Evolutionary conservation across 1,140 invertebrate species (phyloP), one percentile per base, ranked within the genome.

Genomic region (Zaprionus kolodkinae): DNA sequence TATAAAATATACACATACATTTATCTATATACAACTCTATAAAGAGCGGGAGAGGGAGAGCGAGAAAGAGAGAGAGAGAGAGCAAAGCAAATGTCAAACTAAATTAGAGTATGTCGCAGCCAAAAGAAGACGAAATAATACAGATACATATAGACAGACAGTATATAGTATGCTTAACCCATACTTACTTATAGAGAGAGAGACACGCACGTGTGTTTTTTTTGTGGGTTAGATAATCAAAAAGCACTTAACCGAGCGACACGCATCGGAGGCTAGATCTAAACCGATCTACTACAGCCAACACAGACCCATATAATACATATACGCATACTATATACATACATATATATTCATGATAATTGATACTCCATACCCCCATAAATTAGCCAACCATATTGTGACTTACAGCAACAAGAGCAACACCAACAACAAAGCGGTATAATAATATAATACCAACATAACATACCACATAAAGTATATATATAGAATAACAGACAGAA

Each of bases 361-460:
- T 79, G 68, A 86, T 72, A 71, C 52, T 6, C n/a, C 61, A 72
- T 80, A 73, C 66, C 54, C 72, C 72, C 71, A 66, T 77, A 68
- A 86, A 84, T 87, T 84, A 87, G 84, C 84, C 84, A 88, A 84
- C 84, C 84, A 79, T 89, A 88, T 89, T 88, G 84, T 88, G 84
- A 88, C 84, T 88, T 88, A 88, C 77, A 71, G 73, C 66, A 82
- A 62, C 11, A 65, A 40, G 7, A 65, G 63, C 38, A 68, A 36
- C 13, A 72, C 13, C 59, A 75, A 33, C 61, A 55, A 73, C 33
- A 79, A 81, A 80, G 54, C 48, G 61, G 67, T 76, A 78, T 81
- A 63, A 63, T 73, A 76, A 74, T 71, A 57, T 35, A 72, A 54
- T 64, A 70, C 52, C 52, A 30, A 74, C 56, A 63, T 45, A 45